Base-by-base conservation (phyloP, 2,797 vertebrate species). In the Coendou prehensilis region DNA sequence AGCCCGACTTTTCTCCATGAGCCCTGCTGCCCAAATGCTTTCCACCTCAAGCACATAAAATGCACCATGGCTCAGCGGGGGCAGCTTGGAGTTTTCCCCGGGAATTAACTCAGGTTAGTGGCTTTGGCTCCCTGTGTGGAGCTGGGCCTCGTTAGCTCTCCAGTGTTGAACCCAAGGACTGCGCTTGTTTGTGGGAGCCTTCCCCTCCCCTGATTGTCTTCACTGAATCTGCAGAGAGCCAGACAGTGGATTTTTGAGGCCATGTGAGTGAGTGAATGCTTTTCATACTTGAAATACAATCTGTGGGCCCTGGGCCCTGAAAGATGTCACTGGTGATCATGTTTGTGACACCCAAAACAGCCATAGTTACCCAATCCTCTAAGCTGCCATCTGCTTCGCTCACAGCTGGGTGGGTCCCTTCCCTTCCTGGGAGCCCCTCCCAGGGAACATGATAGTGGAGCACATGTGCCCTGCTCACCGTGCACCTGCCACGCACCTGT, bases 271-370 rank as follows among this genome's bases (percentile, higher is more conserved):
- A 96, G 76, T 3, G 64, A 67, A 67, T 33, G 76, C 28, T 76
- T 87, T 54, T 41, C 17, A 7, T 56, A 56, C 33, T 73, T 92
- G 76, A 93, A 89, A 59, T n/a, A 80, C 13, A 73, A 10, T 33
- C 33, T 82, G 73, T 54, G 69, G 22, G 82, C 6, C 11, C 50
- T 41, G 41, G 18, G 33, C 13, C 54, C n/a, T 26, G 45, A 63
- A n/a, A 78, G 81, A 87, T 26, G 20, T 67, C 22, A 28, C 47
- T n/a, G 15, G 30, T 5, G 26, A 17, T 18, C 9, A 6, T 9
- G 10, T 8, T 2, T 9, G n/a, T 23, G 22, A 30, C 1, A 3
- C 33, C 30, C 10, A 23, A 0, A 15, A 30, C 10, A 2, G 18
- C 23, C 33, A 13, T 30, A 30, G 4, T 20, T 71, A 47, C 18